A percentile compares a stretch with the other conserved stretches of the same genome.
Conservation (phyloP, 2,888 invertebrate species). For the Amphipoea oculea region DNA sequence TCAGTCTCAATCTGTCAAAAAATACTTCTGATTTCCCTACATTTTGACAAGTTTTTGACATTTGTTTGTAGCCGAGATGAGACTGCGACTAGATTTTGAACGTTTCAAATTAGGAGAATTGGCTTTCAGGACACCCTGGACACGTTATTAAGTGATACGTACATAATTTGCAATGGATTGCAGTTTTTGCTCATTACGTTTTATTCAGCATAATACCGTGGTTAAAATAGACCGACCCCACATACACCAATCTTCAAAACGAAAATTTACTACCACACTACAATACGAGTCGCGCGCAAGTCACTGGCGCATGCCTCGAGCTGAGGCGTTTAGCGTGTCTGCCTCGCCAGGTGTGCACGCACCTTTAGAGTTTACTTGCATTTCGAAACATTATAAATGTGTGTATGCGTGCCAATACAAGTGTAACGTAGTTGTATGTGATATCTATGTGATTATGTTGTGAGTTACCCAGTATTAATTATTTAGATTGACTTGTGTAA, state of each 20-base stretch:
- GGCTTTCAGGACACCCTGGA: too few species aligned
- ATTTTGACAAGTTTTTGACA: too few species aligned
- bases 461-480: conserved; percentile 65
- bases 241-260: not conserved
- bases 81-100: too few species aligned
- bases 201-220: not conserved
- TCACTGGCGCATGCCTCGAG: not conserved
- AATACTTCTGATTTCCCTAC: too few species aligned
- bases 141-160: too few species aligned
- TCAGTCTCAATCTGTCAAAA: too few species aligned
- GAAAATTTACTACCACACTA: too few species aligned
- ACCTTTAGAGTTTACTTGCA: conserved; percentile 41
- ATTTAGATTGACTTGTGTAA: conserved; percentile 37
- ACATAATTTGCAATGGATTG: not conserved
- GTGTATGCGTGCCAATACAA: conserved; percentile 56
- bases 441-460: conserved; percentile 57
- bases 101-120: too few species aligned
- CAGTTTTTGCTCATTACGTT: not conserved
- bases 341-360: not conserved
- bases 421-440: conserved; percentile 40
- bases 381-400: conserved; percentile 11
- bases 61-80: too few species aligned
- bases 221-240: not conserved
- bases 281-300: not conserved
- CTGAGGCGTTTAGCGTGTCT: not conserved